A percentile compares a stretch with the other conserved stretches of the same genome.
phyloP scores from a whole-genome alignment of 2,888 invertebrate genomes.

The Pomacea canaliculata region DNA sequence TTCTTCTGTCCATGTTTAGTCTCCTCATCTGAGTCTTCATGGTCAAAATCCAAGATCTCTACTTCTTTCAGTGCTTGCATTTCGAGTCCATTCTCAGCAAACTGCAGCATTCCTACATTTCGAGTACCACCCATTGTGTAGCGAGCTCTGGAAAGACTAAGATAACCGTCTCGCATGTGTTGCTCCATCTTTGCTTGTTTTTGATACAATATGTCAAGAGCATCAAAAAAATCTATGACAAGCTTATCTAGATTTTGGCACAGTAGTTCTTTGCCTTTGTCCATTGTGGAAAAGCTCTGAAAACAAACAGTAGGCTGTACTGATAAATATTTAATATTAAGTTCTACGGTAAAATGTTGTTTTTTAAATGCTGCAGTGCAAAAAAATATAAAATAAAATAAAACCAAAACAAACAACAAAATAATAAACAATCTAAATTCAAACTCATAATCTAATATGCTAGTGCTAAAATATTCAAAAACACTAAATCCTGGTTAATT shows the following conservation, averaged over 20 bases:
- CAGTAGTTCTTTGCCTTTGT: neutral
- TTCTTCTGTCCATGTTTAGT: neutral
- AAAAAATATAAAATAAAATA: too few relatives aligned
- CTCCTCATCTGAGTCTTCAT: neutral
- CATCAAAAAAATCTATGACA: constrained; percentile 11
- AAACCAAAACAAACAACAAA: too few relatives aligned
- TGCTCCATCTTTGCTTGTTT: constrained; percentile 5
- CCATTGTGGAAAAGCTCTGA: neutral
- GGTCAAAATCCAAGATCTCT: neutral
- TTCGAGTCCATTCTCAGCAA: constrained; percentile 15
- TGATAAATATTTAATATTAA: too few relatives aligned
- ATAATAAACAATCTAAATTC: too few relatives aligned
- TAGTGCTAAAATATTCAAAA: too few relatives aligned
- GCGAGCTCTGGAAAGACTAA: constrained; percentile 28
- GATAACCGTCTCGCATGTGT: constrained; percentile 27
- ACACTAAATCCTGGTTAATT: too few relatives aligned
- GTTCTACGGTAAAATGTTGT: too few relatives aligned
- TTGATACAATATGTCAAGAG: constrained; percentile 13
- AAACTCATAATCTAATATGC: too few relatives aligned
- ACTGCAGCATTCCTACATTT: constrained; percentile 23
- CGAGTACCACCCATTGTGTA: constrained; percentile 33
- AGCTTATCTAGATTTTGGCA: constrained; percentile 10
- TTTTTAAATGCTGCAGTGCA: too few relatives aligned
- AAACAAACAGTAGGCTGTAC: too few relatives aligned
- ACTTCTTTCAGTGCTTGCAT: constrained; percentile 6